A percentile compares a stretch with the other conserved stretches of the same genome.
These are phyloP conservation scores for Eciton burchellii DNA, from an alignment of 1,140 invertebrate genomes.

Conservation along the genomic window DNA sequence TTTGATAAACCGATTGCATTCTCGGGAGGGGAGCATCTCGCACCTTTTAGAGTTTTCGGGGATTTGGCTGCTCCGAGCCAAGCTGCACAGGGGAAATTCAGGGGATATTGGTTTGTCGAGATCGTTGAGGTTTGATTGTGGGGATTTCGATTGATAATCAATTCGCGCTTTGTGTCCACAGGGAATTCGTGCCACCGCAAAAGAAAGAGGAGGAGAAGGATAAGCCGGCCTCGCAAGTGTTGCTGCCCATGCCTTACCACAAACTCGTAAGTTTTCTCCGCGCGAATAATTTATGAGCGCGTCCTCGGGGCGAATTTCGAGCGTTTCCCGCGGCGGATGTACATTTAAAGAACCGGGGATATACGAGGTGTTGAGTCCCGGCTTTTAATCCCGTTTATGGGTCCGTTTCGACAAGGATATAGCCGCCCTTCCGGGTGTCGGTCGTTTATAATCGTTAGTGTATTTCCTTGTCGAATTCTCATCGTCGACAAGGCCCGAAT, in stretches of 20 bases:
- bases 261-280: conserved; percentile 80
- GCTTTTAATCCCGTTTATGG: not conserved
- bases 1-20: not conserved
- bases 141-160: conserved; percentile 22
- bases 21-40: not conserved
- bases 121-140: not conserved
- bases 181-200: conserved; percentile 83
- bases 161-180: conserved; percentile 78
- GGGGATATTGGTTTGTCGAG: not conserved
- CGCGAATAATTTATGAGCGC: conserved; percentile 46
- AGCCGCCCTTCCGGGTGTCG: not conserved
- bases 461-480: too few relatives aligned
- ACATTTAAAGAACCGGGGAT: not conserved
- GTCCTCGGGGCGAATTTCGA: conserved; percentile 4
- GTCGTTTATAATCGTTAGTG: not conserved
- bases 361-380: not conserved
- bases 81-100: not conserved
- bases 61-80: not conserved
- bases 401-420: not conserved
- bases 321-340: not conserved
- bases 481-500: too few relatives aligned
- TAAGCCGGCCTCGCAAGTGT: conserved; percentile 68
- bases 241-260: conserved; percentile 82
- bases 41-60: not conserved
- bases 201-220: conserved; percentile 80